Conservation (phyloP, 2,113 vertebrate genomes). For the Casuarius casuarius region DNA sequence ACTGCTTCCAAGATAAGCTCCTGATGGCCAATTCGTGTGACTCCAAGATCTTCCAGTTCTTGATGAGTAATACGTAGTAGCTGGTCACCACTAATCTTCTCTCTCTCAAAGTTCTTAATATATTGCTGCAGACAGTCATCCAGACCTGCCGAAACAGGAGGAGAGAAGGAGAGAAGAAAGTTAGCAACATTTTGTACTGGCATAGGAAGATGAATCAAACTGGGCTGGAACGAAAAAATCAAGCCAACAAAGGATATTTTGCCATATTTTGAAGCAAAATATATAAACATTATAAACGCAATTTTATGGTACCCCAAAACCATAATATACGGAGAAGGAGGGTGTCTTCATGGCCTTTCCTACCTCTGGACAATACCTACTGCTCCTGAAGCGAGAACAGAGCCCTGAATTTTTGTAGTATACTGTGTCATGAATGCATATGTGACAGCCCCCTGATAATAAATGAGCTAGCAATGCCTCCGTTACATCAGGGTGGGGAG, state of each 20-base stretch:
- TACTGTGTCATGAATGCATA: not conserved
- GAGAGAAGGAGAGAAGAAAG: not conserved
- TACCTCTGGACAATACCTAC: fast-evolving
- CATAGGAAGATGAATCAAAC: not conserved
- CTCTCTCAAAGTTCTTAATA: conserved; percentile 95
- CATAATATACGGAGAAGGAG: not conserved
- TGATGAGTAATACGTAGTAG: conserved; percentile 95
- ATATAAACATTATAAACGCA: not conserved
- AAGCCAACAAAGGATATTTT: not conserved
- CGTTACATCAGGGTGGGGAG: not conserved
- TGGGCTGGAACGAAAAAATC: not conserved
- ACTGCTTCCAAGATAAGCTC: conserved; percentile 97
- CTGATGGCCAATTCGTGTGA: conserved; percentile 96
- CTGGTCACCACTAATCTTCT: conserved; percentile 94
- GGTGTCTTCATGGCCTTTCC: not conserved
- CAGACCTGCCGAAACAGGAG: conserved; percentile 82
- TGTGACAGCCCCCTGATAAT: not conserved
- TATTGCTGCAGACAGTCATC: conserved; percentile 98
- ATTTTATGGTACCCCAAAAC: not conserved
- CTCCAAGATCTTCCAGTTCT: conserved; percentile 95
- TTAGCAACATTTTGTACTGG: not conserved
- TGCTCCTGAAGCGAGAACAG: fast-evolving
- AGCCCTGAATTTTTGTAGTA: not conserved
- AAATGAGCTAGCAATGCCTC: not conserved
- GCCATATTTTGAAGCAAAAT: not conserved